Conservation (phyloP, 2,888 invertebrate genomes). For the Dicranocentrus wangi region DNA sequence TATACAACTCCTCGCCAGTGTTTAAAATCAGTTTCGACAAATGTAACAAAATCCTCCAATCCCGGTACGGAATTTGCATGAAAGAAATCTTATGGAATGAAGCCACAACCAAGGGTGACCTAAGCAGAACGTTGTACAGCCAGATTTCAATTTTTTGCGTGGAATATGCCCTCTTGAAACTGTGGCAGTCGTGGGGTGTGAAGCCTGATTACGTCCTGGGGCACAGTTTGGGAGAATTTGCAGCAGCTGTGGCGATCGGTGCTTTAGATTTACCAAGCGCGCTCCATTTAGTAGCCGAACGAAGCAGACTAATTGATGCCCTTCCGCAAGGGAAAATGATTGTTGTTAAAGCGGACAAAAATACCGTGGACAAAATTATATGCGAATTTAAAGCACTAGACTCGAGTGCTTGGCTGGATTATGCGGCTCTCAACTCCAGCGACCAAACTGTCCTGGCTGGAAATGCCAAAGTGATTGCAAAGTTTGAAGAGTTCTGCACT, state of each 20-base stretch:
- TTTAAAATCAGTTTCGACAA: slow-evolving; percentile 49
- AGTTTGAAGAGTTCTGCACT: slow-evolving; percentile 15
- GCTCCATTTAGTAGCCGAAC: slow-evolving; percentile 46
- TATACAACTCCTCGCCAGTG: slow-evolving; percentile 36
- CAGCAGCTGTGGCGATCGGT: slow-evolving; percentile 56
- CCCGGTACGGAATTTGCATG: slow-evolving; percentile 9
- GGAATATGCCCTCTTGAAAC: slow-evolving; percentile 48
- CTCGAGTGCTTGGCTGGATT: slow-evolving; percentile 22
- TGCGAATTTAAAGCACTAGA: not conserved
- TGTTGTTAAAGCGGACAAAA: slow-evolving; percentile 30
- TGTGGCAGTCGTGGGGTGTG: slow-evolving; percentile 59
- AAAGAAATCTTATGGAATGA: slow-evolving; percentile 45
- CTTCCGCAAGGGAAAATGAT: slow-evolving; percentile 50
- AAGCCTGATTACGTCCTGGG: slow-evolving; percentile 61
- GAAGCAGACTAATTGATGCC: slow-evolving; percentile 51
- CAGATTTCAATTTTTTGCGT: slow-evolving; percentile 64
- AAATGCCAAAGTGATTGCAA: not conserved
- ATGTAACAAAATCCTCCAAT: slow-evolving; percentile 34
- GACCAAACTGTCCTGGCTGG: slow-evolving; percentile 60
- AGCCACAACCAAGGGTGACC: not conserved
- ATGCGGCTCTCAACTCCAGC: slow-evolving; percentile 52
- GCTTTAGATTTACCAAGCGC: slow-evolving; percentile 45
- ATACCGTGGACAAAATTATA: slow-evolving; percentile 12
- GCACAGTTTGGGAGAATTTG: slow-evolving; percentile 65
- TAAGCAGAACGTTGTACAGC: slow-evolving; percentile 51